These are phyloP conservation scores for human (Homo sapiens) DNA, from an alignment of 2,113 vertebrate genomes.

Conservation along the genomic window GRCh38 chr3:25903501-25904000, in stretches of 20 bases:
- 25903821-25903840: background rate
- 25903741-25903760: background rate
- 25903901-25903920: background rate
- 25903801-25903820: background rate
- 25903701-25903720: background rate
- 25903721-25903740: background rate
- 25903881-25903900: background rate
- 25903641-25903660: background rate
- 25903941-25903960: background rate
- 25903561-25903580: rapidly evolving
- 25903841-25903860: background rate
- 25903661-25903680: background rate
- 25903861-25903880: background rate
- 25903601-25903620: background rate
- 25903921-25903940: background rate
- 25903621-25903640: background rate
- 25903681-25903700: background rate
- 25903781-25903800: background rate
- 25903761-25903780: background rate
- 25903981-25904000: background rate
- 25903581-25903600: background rate
- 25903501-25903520: background rate
- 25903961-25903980: background rate
- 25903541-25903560: background rate
- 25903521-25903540: no score